Evolutionary conservation across 2,797 vertebrate genomes (phyloP).

Genomic region (Clarias fuscus): DNA sequence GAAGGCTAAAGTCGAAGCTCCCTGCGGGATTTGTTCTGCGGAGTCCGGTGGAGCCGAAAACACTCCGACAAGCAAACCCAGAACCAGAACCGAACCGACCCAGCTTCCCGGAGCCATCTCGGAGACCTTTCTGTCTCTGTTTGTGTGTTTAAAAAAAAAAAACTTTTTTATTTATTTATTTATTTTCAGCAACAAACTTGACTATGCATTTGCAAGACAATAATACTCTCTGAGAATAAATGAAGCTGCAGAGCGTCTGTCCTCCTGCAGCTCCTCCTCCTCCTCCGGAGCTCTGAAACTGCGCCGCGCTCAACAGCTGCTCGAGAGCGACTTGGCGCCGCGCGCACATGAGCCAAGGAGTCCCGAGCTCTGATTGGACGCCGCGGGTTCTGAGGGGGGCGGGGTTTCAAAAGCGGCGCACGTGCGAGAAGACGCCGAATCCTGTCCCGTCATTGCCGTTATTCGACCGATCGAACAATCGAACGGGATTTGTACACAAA

Average conservation of each 20-base stretch:
- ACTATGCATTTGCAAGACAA: not conserved
- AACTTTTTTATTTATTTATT: too few relatives aligned
- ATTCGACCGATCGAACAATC: too few relatives aligned
- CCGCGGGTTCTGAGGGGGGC: not conserved
- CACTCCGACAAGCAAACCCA: constrained; percentile 62
- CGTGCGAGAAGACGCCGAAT: not conserved
- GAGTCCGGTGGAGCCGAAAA: constrained; percentile 58
- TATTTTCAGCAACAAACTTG: not conserved
- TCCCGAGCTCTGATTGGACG: constrained; percentile 46
- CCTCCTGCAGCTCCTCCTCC: not conserved
- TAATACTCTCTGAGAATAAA: not conserved
- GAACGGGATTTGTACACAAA: too few relatives aligned
- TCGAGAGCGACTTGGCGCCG: constrained; percentile 6
- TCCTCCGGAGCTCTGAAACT: constrained; percentile 24
- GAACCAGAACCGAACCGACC: constrained; percentile 57
- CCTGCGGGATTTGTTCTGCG: constrained; percentile 82
- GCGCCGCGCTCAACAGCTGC: constrained; percentile 31
- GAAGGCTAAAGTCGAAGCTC: constrained; percentile 93
- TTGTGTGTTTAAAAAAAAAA: too few relatives aligned
- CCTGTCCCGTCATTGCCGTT: not conserved
- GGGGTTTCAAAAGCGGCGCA: not conserved
- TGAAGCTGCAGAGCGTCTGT: not conserved
- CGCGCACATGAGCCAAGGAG: constrained; percentile 8
- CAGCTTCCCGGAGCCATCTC: constrained; percentile 63
- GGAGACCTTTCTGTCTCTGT: not conserved